Base-by-base conservation (phyloP, 2,797 vertebrate genomes). In the Silurus aristotelis region DNA sequence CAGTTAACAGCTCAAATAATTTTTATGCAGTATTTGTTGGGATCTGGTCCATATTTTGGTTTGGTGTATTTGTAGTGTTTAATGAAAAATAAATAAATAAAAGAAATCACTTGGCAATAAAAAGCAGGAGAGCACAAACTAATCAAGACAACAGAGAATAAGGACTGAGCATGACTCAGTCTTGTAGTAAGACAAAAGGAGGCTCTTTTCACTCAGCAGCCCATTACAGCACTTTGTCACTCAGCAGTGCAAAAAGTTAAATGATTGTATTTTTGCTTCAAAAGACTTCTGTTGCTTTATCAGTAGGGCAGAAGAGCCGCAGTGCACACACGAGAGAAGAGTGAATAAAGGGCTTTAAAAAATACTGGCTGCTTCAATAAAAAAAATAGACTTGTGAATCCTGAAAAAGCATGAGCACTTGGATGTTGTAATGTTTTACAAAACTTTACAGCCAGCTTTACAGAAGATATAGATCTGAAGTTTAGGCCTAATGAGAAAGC, bases 181-280 rank as follows among this genome's bases (percentile, higher is more conserved):
- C 27, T 38, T 77, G 10, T 14, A 22, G 31, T 0, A 15, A 43
- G 58, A 63, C 58, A 60, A 77, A 77, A 77, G 13, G 31, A 43
- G 31, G 56, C 31, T 14, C 56, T 63, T 61, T 78, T 78, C 17
- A 46, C 58, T 60, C 75, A 1, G 56, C 56, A 60, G 73, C 25
- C 55, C 8, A 58, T 58, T 61, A 60, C 5, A 2, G 38, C 58
- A 79, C 76, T 79, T 63, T 79, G 58, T 14, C 15, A 78, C 27
- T 78, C 76, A 60, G 19, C 56, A 13, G 56, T 13, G 75, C 75
- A 77, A 77, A 77, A 43, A 78, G 61, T 22, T 8, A 10, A 19
- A 78, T 78, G 61, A 60, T 13, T 78, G 76, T 61, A 43, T 43
- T 78, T 43, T n/a, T 60, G 9, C 75, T 38, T 76, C 19, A 76